Evolutionary conservation across 2,888 invertebrate species (phyloP), one percentile per base, ranked within the genome.

Genomic region (Heliconius ismenius): DNA sequence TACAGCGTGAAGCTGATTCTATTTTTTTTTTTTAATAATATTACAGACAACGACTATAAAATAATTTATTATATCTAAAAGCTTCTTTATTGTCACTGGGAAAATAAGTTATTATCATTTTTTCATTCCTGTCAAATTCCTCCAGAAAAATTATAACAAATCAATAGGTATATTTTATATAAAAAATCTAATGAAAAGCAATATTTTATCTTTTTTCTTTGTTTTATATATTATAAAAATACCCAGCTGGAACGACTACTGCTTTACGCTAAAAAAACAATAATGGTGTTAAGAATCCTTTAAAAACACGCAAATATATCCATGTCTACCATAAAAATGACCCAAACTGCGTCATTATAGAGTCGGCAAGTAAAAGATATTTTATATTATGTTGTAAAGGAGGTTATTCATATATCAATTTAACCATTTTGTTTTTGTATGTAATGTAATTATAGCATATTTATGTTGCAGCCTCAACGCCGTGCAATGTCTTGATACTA

Each of bases 241-340:
- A 62, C 67, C 43, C 70, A 36, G 60, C 75, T 43, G 39, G 72
- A 26, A 62, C 39, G 78, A 79, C 79, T 79, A 73, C 79, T 74
- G 78, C 69, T 79, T 77, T 78, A 76, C 75, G 70, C 77, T 64
- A 74, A 78, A 77, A 79, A 75, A 65, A 78, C 32, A 68, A 79
- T 72, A 73, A 75, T 13, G 28, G 73, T 43, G 26, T 58, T 54
- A 70, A 58, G 73, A 73, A 76, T 75, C 43, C 54, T 26, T 77
- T 76, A 73, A 73, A 78, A 75, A 77, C 73, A 75, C 82, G 83
- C 83, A 82, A 84, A 87, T 87, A 85, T 84, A 81, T 87, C 83
- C 84, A 83, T 87, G 87, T 87, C 87, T 73, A 75, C 84, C 81
- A 81, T 80, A 81, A 83, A 78, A 82, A 83, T 84, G 83, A 83